Base-by-base conservation (phyloP, 2,888 invertebrate species). In the Elegia similella region DNA sequence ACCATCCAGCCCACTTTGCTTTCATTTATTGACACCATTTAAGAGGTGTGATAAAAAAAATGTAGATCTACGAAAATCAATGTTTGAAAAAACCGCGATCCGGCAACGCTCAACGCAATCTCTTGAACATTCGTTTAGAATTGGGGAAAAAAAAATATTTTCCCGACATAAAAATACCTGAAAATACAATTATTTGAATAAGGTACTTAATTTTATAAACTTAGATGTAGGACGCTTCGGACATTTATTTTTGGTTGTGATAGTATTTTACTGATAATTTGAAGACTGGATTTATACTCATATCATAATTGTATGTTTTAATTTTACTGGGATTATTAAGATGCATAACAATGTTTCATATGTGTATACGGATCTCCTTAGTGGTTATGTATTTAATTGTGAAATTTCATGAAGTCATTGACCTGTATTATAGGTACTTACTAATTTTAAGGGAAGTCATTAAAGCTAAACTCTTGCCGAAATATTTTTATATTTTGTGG, bases 171-270 rank as follows among this genome's bases (percentile, higher is more conserved):
- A n/a, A 38, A 38, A 38, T 38, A 38, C 12, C 38, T n/a, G 12
- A 6, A 34, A 38, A 10, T 8, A 38, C 8, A 30, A 50, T 50
- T 48, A 30, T 15, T 32, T 34, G 5, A 15, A 15, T 32, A 30
- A 30, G 32, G 32, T 32, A 6, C 6, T 32, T 50, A 30, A 43
- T 7, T 43, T 30, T 32, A 43, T 16, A 16, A n/a, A 2, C 10
- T 48, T 58, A 55, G 50, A 16, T 5, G 15, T 57, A 57, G 38
- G 42, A 17, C 42, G 47, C 48, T 55, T 55, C 42, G 50, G n/a
- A 34, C n/a, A 44, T 29, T 56, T 48, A 30, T 23, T 56, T 62
- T 62, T 55, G 63, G 62, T 64, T 64, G 64, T 64, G 64, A 64
- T 62, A 55, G 50, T 60, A 54, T 48, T 56, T 15, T 47, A 16